Conservation (phyloP, 1,140 invertebrate genomes). For the Pemphigus obesinymphae region DNA sequence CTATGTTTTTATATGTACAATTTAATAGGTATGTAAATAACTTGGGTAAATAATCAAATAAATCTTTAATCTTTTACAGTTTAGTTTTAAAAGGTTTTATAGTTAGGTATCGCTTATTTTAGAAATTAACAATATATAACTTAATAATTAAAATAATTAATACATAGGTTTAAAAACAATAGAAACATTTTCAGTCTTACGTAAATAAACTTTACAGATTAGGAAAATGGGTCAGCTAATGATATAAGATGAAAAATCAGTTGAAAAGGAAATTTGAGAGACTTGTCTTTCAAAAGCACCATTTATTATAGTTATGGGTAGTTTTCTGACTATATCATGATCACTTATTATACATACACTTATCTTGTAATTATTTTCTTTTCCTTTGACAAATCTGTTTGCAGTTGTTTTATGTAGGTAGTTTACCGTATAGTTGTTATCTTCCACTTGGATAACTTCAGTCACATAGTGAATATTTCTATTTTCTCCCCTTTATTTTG, state of each 20-base stretch:
- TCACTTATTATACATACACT: too few species aligned
- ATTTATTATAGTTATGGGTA: neutral
- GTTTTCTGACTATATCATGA: neutral
- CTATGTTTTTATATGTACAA: too few species aligned
- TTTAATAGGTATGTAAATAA: too few species aligned
- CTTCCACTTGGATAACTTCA: neutral
- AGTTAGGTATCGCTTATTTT: too few species aligned
- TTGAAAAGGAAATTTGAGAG: neutral
- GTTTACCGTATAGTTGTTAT: neutral
- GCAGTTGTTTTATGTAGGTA: neutral
- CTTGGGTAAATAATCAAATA: too few species aligned
- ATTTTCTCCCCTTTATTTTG: neutral
- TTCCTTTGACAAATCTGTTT: neutral
- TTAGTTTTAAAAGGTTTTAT: too few species aligned
- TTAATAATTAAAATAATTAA: too few species aligned
- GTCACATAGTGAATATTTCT: neutral
- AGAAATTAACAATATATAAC: too few species aligned
- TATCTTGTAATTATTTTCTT: neutral
- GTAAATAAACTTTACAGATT: too few species aligned
- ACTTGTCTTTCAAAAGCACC: neutral
- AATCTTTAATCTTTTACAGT: too few species aligned
- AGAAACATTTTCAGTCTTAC: too few species aligned
- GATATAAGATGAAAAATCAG: neutral
- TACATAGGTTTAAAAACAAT: too few species aligned
- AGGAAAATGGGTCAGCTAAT: neutral